Evolutionary conservation across 2,888 invertebrate species (phyloP).

Genomic region (Scaptomyza tumidula): DNA sequence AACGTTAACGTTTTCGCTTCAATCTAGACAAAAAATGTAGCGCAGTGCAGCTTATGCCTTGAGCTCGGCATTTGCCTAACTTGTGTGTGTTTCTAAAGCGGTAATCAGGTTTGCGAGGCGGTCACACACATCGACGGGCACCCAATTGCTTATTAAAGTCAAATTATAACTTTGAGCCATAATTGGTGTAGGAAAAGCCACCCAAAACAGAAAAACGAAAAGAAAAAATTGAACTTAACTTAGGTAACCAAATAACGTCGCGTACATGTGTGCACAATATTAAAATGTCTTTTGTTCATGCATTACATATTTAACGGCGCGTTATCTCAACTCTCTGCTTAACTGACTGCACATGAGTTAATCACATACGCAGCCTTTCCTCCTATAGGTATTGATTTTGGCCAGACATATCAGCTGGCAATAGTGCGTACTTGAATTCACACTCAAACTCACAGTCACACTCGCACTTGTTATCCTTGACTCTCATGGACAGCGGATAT

Average conservation of each 20-base stretch:
- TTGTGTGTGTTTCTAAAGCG: conserved; percentile 5
- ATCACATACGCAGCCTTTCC: conserved; percentile 58
- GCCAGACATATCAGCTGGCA: conserved; percentile 4
- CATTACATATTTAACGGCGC: conserved; percentile 68
- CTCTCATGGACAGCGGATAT: conserved; percentile 62
- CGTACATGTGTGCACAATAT: conserved; percentile 38
- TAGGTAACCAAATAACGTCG: conserved; percentile 28
- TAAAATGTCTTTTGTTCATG: conserved; percentile 67
- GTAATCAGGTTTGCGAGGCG: conserved; percentile 8
- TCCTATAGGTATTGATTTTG: conserved; percentile 64
- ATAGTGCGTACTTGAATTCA: conserved; percentile 5
- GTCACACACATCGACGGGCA: conserved; percentile 43
- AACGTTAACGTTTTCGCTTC: background rate
- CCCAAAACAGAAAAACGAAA: background rate
- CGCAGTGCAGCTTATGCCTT: background rate
- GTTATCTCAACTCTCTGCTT: conserved; percentile 71
- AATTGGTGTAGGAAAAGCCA: conserved; percentile 30
- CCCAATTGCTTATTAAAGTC: conserved; percentile 71
- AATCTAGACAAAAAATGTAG: no score
- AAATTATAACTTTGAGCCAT: conserved; percentile 63
- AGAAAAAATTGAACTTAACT: conserved; percentile 2
- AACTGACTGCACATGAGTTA: conserved; percentile 73
- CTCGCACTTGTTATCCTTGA: conserved; percentile 25
- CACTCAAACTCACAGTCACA: conserved; percentile 1
- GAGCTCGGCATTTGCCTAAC: conserved; percentile 17